Conservation (phyloP, 2,113 vertebrate species). For the Notechis scutatus region DNA sequence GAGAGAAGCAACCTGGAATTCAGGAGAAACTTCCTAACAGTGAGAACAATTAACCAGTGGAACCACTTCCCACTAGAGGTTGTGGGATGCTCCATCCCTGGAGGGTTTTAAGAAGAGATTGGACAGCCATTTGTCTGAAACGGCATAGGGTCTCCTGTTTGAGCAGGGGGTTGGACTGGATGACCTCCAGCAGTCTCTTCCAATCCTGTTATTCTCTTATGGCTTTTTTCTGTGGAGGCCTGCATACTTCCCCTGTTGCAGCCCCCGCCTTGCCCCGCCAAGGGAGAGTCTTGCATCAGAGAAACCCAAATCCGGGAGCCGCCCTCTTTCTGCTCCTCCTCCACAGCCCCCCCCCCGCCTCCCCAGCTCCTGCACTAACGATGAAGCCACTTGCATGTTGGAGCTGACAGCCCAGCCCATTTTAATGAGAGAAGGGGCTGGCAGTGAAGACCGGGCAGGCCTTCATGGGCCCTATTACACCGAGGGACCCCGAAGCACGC, state of each 20-base stretch:
- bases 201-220: too few species aligned
- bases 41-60: too few species aligned
- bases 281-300: not conserved
- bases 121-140: too few species aligned
- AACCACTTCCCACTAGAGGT: too few species aligned
- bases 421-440: conserved; percentile 14
- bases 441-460: not conserved
- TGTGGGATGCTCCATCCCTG: too few species aligned
- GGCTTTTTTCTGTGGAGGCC: not conserved
- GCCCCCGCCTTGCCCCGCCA: not conserved
- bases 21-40: too few species aligned
- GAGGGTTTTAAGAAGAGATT: too few species aligned
- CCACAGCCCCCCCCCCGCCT: not conserved
- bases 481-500: not conserved
- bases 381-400: not conserved
- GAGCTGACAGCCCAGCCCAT: conserved; percentile 17
- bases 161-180: too few species aligned
- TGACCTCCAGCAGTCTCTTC: too few species aligned
- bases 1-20: too few species aligned
- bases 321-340: not conserved
- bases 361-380: not conserved
- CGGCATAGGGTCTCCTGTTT: too few species aligned
- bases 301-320: not conserved
- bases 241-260: not conserved
- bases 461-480: not conserved